These are phyloP conservation scores for Itoplectis maculator DNA, from an alignment of 2,888 invertebrate genomes.

Conservation along the genomic window DNA sequence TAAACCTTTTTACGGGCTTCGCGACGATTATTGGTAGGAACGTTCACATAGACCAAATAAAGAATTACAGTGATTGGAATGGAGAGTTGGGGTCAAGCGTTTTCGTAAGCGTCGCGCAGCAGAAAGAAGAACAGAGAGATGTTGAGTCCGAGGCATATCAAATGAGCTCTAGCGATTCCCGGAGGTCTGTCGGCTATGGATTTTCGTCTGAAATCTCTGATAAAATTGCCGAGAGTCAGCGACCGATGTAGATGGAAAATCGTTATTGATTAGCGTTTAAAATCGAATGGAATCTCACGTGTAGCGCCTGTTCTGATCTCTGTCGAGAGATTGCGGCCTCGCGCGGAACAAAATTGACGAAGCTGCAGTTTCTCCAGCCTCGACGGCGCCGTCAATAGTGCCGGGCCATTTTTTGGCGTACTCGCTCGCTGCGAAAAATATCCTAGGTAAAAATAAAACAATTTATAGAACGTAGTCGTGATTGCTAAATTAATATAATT, in stretches of 20 bases:
- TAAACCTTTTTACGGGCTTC: constrained; percentile 35
- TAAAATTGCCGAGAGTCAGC: background rate
- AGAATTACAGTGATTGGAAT: constrained; percentile 25
- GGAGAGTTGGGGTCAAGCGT: background rate
- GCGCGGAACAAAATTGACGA: constrained; percentile 69
- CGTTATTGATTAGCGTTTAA: background rate
- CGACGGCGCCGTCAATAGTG: constrained; percentile 78
- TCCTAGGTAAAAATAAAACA: constrained; percentile 62
- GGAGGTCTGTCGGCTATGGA: background rate
- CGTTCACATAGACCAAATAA: constrained; percentile 36
- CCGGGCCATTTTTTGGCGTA: constrained; percentile 78
- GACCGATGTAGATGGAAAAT: background rate
- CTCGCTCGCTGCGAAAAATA: constrained; percentile 78
- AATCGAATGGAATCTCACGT: constrained; percentile 54
- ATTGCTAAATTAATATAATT: background rate
- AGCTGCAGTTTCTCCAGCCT: constrained; percentile 75
- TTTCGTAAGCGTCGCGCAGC: constrained; percentile 43
- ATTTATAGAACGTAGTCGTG: background rate
- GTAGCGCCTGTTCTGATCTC: constrained; percentile 52
- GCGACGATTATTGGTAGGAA: constrained; percentile 22
- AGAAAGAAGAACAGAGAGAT: constrained; percentile 57
- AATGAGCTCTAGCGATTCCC: constrained; percentile 47
- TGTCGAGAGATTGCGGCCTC: constrained; percentile 75
- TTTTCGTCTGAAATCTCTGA: constrained; percentile 21
- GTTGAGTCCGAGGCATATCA: constrained; percentile 54